A percentile compares a stretch with the other conserved stretches of the same genome.
Conservation (phyloP, 2,113 vertebrate species). For the Daubentonia madagascariensis region DNA sequence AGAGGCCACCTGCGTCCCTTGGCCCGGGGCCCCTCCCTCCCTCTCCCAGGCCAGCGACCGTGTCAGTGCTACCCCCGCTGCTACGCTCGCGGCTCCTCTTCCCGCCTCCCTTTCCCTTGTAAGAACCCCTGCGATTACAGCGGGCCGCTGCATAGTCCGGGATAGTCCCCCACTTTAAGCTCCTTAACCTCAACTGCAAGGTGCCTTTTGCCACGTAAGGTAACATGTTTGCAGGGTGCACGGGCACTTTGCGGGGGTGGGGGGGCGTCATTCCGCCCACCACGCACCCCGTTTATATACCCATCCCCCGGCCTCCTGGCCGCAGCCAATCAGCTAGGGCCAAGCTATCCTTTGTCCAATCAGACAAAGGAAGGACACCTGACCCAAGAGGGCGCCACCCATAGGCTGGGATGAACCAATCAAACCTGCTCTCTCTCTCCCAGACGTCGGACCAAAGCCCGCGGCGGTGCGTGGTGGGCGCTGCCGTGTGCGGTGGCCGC, state of each 20-base stretch:
- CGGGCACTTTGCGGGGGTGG: background rate
- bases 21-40: background rate
- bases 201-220: background rate
- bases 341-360: background rate
- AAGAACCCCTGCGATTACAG: background rate
- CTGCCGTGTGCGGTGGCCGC: background rate
- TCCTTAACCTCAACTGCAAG: background rate
- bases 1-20: background rate
- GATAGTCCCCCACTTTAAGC: background rate
- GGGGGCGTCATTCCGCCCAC: background rate
- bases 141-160: background rate
- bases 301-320: background rate
- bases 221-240: background rate
- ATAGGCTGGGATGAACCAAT: background rate
- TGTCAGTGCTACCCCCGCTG: background rate
- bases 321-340: background rate
- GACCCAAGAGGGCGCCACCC: background rate
- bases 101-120: background rate
- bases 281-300: background rate
- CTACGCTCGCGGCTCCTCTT: background rate
- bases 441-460: background rate
- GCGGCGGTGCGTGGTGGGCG: background rate
- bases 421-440: background rate
- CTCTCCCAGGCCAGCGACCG: background rate
- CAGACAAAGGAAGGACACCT: background rate